phyloP scores from a whole-genome alignment of 2,888 invertebrate genomes.

The Amorpha juglandis region DNA sequence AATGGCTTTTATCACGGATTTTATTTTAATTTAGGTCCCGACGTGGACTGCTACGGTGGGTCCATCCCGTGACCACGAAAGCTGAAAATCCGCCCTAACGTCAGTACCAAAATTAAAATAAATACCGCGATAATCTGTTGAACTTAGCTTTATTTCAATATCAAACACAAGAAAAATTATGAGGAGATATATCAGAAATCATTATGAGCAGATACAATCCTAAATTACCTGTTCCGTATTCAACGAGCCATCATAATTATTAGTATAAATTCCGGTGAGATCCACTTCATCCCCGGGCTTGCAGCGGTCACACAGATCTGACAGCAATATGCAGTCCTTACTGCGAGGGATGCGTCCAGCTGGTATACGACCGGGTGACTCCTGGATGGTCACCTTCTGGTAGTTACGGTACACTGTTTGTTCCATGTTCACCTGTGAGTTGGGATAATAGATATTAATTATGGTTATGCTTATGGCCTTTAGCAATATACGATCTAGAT shows the following conservation, averaged over 20 bases:
- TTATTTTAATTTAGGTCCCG: too few relatives aligned
- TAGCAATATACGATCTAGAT: too few relatives aligned
- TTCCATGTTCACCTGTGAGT: constrained; percentile 96
- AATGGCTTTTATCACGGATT: too few relatives aligned
- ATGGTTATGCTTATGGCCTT: too few relatives aligned
- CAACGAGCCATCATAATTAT: constrained; percentile 98
- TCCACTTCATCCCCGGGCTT: constrained; percentile 99
- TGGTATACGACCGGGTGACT: constrained; percentile 98
- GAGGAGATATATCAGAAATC: too few relatives aligned
- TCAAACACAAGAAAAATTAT: too few relatives aligned
- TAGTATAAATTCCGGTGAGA: constrained; percentile 97
- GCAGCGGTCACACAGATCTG: constrained; percentile 98
- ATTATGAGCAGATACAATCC: too few relatives aligned
- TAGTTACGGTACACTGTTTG: constrained; percentile 99
- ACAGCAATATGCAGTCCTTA: constrained; percentile 97
- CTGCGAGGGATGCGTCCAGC: constrained; percentile 98
- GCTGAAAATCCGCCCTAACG: too few relatives aligned
- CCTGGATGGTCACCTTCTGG: constrained; percentile 98
- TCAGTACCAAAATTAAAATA: too few relatives aligned
- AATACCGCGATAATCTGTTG: too few relatives aligned
- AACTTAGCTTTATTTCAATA: not conserved
- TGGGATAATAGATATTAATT: not conserved
- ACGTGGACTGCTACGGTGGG: too few relatives aligned
- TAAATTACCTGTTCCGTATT: constrained; percentile 92
- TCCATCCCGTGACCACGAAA: too few relatives aligned